Conservation (phyloP, 2,113 vertebrate genomes). For the Jaculus jaculus region DNA sequence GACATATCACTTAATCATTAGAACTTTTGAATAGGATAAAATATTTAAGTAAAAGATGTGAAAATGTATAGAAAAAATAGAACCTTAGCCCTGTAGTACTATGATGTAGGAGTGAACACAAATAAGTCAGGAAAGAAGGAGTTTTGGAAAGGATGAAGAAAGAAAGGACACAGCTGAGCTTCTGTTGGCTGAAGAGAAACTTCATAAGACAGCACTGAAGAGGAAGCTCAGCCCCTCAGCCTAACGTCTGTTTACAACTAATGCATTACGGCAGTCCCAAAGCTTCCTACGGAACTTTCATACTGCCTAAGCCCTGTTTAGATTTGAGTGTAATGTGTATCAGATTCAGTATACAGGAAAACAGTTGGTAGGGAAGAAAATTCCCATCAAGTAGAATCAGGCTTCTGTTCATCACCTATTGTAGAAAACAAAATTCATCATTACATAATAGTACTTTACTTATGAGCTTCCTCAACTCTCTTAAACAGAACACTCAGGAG, state of each 20-base stretch:
- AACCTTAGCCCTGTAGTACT: neutral
- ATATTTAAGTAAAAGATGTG: neutral
- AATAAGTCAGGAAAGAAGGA: neutral
- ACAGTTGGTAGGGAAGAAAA: neutral
- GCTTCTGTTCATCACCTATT: neutral
- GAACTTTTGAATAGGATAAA: neutral
- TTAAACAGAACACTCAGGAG: constrained; percentile 21
- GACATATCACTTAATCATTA: neutral
- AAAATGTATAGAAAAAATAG: neutral
- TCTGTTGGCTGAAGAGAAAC: neutral
- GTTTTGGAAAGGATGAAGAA: neutral
- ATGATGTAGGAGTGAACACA: neutral
- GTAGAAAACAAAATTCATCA: constrained; percentile 50
- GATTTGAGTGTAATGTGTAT: neutral
- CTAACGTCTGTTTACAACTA: neutral
- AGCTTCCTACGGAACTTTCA: neutral
- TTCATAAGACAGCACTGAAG: fast-evolving
- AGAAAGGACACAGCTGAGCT: neutral
- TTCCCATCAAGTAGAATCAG: neutral
- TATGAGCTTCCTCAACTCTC: constrained; percentile 59
- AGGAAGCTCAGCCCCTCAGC: neutral
- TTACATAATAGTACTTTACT: constrained; percentile 47
- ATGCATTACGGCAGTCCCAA: neutral
- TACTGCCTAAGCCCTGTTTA: neutral
- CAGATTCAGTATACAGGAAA: neutral